Conservation (phyloP, 2,797 vertebrate species). For the Eulemur rubriventer region DNA sequence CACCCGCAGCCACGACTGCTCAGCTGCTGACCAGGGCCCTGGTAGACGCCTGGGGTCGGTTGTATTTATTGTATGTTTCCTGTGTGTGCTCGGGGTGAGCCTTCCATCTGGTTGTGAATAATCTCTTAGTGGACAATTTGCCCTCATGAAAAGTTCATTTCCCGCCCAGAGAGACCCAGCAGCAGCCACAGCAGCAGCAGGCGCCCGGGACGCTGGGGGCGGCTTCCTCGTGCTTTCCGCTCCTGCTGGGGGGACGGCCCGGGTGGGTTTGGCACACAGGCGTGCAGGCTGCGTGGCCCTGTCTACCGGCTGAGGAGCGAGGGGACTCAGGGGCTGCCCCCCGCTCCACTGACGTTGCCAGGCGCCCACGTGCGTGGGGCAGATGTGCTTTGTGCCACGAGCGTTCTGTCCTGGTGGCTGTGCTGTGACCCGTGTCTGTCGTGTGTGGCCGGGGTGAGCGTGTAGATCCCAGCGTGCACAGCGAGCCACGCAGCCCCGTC, state of each 20-base stretch:
- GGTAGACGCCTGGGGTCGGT: neutral
- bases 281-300: neutral
- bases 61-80: constrained; percentile 69
- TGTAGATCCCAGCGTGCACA: neutral
- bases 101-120: constrained; percentile 71
- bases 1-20: neutral
- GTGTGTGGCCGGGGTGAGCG: neutral
- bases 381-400: constrained; percentile 78
- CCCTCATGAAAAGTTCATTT: neutral
- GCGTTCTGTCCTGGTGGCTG: constrained; percentile 57
- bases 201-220: neutral
- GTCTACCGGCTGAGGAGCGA: constrained; percentile 65
- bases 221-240: constrained; percentile 63
- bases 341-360: constrained; percentile 61
- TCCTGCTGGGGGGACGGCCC: neutral
- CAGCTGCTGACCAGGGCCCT: neutral
- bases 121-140: constrained; percentile 56
- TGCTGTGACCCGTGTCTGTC: constrained; percentile 40
- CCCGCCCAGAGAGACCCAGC: constrained; percentile 66
- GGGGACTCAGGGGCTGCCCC: neutral
- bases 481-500: rapidly evolving
- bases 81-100: constrained; percentile 72
- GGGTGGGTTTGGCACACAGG: neutral
- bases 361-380: constrained; percentile 66
- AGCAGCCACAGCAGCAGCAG: constrained; percentile 21